phyloP scores from a whole-genome alignment of 2,888 invertebrate genomes.

The Cyrtodaria siliqua region DNA sequence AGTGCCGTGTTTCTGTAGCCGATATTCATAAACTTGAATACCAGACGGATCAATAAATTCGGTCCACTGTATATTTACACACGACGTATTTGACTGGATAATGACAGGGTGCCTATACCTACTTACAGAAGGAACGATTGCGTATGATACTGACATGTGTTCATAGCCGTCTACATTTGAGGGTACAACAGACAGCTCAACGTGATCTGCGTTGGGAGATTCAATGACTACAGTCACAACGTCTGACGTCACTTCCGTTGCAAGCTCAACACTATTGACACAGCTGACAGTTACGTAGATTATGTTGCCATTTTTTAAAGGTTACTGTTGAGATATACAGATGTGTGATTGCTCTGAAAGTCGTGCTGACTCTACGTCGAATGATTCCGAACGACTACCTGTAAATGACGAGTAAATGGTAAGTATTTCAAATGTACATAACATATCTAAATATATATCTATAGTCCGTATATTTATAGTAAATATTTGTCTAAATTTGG shows the following conservation, averaged over 20 bases:
- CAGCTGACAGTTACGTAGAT: slow-evolving; percentile 30
- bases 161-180: not conserved
- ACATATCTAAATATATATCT: too few relatives aligned
- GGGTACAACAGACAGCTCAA: not conserved
- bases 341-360: too few relatives aligned
- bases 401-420: too few relatives aligned
- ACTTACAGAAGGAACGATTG: too few relatives aligned
- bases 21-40: slow-evolving; percentile 30
- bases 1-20: slow-evolving; percentile 1
- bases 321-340: too few relatives aligned
- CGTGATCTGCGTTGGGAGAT: slow-evolving; percentile 4
- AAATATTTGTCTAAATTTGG: too few relatives aligned
- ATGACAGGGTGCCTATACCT: too few relatives aligned
- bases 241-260: slow-evolving; percentile 2
- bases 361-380: too few relatives aligned
- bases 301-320: slow-evolving; percentile 24
- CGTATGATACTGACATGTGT: not conserved
- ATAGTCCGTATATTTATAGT: too few relatives aligned
- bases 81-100: slow-evolving; percentile 9
- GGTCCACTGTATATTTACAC: slow-evolving; percentile 29
- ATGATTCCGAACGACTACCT: too few relatives aligned
- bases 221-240: not conserved
- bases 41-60: slow-evolving; percentile 23
- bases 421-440: too few relatives aligned
- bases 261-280: slow-evolving; percentile 33